Evolutionary conservation across 2,113 vertebrate genomes (phyloP), one percentile per base, ranked within the genome.

Genomic region (Chrysemys picta): DNA sequence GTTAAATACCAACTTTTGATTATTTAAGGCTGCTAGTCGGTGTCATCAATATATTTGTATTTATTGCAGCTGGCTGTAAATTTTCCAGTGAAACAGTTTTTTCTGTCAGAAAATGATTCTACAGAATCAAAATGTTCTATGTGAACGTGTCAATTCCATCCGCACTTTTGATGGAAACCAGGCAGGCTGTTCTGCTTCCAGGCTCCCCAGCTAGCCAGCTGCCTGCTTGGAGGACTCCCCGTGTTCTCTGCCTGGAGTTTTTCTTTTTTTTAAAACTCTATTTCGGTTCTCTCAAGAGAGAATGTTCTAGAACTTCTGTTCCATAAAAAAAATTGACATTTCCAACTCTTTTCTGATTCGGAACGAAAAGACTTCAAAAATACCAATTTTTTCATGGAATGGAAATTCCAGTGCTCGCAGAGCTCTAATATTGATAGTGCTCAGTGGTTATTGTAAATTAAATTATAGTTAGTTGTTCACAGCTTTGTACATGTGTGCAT

Each of bases 121-220:
- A 76, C 21, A 76, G 6, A 93, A 83, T 42, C 21, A 6, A 35
- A 56, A 14, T 35, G 54, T 76, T 76, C 4, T 38, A 14, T 2
- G 5, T 12, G 72, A 76, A 45, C 42, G 14, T 35, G 69, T 57
- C 54, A 29, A 21, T 69, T 69, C 42, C 35, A 50, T 83, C 6
- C 2, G 45, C 19, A 42, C 56, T 0, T 0, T 4, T 79, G 49
- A 42, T 8, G 49, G 56, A 56, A 83, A 69, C 6, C 10, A 82
- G 14, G 11, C 56, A 17, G 42, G 88, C 69, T 56, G 16, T 69
- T 8, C 35, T 21, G 35, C 17, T 76, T 25, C 14, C 22, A 2
- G 50, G 56, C 11, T 93, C 25, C 21, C 47, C 31, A 78, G 38
- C 53, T 78, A 82, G 27, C 80, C 88, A 50, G 16, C 31, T 1